Base-by-base conservation (phyloP, 92 coral and sea anemone species). In the Epizoanthus stellaris region DNA sequence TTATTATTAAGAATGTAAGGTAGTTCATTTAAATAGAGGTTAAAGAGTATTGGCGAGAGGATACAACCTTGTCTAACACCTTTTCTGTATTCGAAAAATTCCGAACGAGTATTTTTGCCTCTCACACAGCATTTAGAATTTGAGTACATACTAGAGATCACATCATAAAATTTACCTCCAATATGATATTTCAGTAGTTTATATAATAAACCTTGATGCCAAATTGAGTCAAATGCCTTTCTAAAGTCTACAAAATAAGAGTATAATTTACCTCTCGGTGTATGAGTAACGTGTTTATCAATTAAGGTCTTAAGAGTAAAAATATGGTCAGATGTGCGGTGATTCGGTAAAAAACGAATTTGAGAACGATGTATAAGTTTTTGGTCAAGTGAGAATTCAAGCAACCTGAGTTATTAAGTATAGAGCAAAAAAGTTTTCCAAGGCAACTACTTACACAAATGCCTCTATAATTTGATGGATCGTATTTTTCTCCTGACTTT, bases 401-500 rank as follows among this genome's bases (percentile, higher is more conserved):
- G 67, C 25, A 62, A 4, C 67, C 5, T 62, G 9, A n/a, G n/a
- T 59, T 13, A 20, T 59, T 62, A 63, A 5, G 38, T 63, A 21
- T 63, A 20, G 68, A 6, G n/a, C 38, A 63, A 19, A 63, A 63
- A 14, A 21, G 38, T 63, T 63, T 63, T 4, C 68, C 13, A 4
- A 63, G 11, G 30, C 38, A 63, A 6, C 39, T 20, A 63, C 68
- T 63, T 21, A 63, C 38, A 63, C 36, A 63, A 5, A 63, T 20
- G 10, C 68, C 68, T 20, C 68, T 63, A 63, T 63, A 63, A 21
- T 63, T 63, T 63, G 7, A 15, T 62, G 67, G 67, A n/a, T 62
- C 7, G 25, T 6, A n/a, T 19, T 62, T 62, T 1, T 62, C 67
- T 16, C 67, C 21, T 16, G 67, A 62, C 21, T 62, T 16, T 62